Evolutionary conservation across 2,113 vertebrate species (phyloP), one percentile per base, ranked within the genome.

Genomic region (Myotis davidii): DNA sequence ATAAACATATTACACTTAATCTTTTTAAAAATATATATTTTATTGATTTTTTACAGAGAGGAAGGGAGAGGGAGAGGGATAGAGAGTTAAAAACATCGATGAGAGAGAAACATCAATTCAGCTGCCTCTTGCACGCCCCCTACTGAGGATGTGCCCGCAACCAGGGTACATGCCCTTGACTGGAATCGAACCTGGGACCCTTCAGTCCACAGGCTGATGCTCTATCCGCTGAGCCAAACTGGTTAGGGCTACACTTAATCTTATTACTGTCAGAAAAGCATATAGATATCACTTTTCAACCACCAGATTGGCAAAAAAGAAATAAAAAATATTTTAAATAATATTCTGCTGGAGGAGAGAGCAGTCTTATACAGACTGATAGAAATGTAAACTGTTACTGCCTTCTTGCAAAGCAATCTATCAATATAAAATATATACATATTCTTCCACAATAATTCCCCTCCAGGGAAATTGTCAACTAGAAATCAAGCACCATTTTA

Each of bases 401-500:
- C 21, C 6, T 56, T 78, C 85, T 89, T 78, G 32, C 50, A 91
- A 91, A 94, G 23, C n/a, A 92, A 34, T 86, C 7, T 90, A 61
- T 9, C 18, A 32, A 23, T 89, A 72, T 91, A 88, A 94, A 85
- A 45, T 52, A 45, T 32, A 42, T 7, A 78, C n/a, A 86, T 86
- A 76, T 73, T 78, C 27, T 91, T 79, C 48, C 61, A 18, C 21
- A 86, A 10, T 83, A 86, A 86, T 89, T 85, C 23, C 20, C 39
- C 27, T 83, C 10, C 37, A 32, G 34, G 11, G 32, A 90, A 94
- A 76, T 77, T 87, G 29, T 70, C 34, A 94, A 37, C 59, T 77
- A 87, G 76, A 64, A 76, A 56, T 29, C 90, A 78, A 82, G 12
- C 23, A 72, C 21, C 12, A 70, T 77, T 56, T 61, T 11, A 48